These are phyloP conservation scores for Drosophila mimetica DNA, from an alignment of 2,888 invertebrate genomes.

Conservation along the genomic window DNA sequence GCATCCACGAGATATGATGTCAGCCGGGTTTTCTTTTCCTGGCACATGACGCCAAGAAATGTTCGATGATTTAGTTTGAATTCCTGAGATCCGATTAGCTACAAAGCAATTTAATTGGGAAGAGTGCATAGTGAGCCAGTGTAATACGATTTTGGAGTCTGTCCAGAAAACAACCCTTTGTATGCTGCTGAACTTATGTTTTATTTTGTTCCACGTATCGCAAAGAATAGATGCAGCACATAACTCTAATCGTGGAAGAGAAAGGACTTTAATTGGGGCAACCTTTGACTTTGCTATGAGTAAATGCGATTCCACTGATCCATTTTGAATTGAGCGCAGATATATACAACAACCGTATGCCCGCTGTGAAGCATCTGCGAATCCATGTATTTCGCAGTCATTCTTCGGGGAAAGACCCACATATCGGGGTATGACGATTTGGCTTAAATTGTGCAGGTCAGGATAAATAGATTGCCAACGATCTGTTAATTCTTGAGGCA, in stretches of 20 bases:
- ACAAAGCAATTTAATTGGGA: background rate
- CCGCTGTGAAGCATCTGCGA: background rate
- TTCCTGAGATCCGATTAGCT: background rate
- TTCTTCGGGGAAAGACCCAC: background rate
- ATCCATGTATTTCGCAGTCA: background rate
- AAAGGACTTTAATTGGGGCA: background rate
- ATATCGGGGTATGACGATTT: constrained; percentile 3
- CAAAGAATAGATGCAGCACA: constrained; percentile 4
- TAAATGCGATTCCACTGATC: constrained; percentile 1
- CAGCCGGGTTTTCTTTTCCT: constrained; percentile 1
- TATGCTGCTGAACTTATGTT: background rate
- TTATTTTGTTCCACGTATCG: background rate
- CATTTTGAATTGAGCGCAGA: constrained; percentile 1
- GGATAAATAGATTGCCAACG: constrained; percentile 2
- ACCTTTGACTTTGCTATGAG: constrained; percentile 6
- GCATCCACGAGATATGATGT: constrained; percentile 5
- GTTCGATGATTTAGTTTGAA: constrained; percentile 1
- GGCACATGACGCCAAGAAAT: constrained; percentile 3
- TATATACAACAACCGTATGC: constrained; percentile 1
- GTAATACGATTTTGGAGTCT: background rate
- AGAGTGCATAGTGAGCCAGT: constrained; percentile 2
- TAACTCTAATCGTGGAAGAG: background rate
- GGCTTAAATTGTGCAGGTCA: constrained; percentile 1
- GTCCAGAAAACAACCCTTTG: background rate
- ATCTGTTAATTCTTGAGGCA: background rate